Percentiles rank a stretch among this genome's conserved stretches.
phyloP scores from a whole-genome alignment of 2,888 invertebrate genomes.

The Pristionchus entomophagus region DNA sequence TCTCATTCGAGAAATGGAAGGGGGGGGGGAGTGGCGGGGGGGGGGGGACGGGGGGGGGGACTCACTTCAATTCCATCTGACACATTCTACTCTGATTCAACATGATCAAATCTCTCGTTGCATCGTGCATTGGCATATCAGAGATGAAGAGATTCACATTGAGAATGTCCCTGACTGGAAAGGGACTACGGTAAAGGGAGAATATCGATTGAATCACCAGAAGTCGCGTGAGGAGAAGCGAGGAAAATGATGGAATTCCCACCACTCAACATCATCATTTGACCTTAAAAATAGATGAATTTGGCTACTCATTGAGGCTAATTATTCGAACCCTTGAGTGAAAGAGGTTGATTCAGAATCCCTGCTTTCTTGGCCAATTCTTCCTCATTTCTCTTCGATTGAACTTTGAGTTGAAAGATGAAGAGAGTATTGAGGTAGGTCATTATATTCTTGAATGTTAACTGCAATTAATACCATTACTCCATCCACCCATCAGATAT shows the following conservation, averaged over 20 bases:
- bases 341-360: constrained; percentile 63
- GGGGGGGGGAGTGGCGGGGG: neutral
- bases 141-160: constrained; percentile 70
- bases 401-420: constrained; percentile 70
- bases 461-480: constrained; percentile 49
- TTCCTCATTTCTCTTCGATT: constrained; percentile 61
- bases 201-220: constrained; percentile 51
- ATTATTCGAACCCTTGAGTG: constrained; percentile 55
- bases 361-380: constrained; percentile 54
- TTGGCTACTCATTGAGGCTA: neutral
- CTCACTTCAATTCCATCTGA: constrained; percentile 72
- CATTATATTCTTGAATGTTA: constrained; percentile 71
- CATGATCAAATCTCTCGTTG: constrained; percentile 72
- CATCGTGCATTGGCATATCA: constrained; percentile 75
- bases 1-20: neutral
- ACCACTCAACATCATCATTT: constrained; percentile 69
- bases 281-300: constrained; percentile 54
- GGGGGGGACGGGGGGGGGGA: neutral
- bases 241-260: constrained; percentile 71
- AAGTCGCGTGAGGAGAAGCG: constrained; percentile 72
- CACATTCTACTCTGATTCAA: constrained; percentile 72
- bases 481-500: neutral
- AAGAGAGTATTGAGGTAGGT: constrained; percentile 71
- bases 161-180: constrained; percentile 63
- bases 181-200: constrained; percentile 41